Evolutionary conservation across 2,113 vertebrate species (phyloP), one percentile per base, ranked within the genome.

Genomic region (Microtus richardsoni): DNA sequence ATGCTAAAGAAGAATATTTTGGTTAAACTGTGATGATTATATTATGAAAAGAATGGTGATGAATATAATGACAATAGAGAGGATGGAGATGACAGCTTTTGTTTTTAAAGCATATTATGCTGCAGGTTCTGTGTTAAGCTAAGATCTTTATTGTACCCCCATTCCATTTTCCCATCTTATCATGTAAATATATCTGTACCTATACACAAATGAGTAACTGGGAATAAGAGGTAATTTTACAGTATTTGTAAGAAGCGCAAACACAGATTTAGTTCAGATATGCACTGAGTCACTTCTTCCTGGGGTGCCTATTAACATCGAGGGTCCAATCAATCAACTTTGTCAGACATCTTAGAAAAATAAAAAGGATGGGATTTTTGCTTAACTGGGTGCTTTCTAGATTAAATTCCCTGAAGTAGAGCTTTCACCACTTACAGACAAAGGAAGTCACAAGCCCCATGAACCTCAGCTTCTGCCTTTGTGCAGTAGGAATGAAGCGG

Each of bases 201-300:
- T 66, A 77, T 54, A 68, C 60, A 79, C 41, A 86, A 73, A 66
- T 47, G 9, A 74, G 41, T 70, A 79, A 83, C 54, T 30, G 44
- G 94, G 52, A 30, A n/a, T 75, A 49, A 84, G 28, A 82, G 64
- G 64, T 12, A 5, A n/a, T 49, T 89, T 93, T 16, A 3, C 0
- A 91, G 28, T 68, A 83, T 93, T 83, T 91, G 36, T 92, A 68
- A 96, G 24, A 39, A 39, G 30, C 28, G 79, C 47, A 87, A 44
- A n/a, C 33, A 66, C 1, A 87, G 44, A 87, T 70, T 83, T 89
- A 39, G 49, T 79, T 89, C 36, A 60, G 30, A 89, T 24, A 30
- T 7, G 3, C 3, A 91, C 54, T 60, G 74, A 93, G 54, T 80
- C 58, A n/a, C 7, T 71, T 68, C 33, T 85, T 94, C 54, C 54